These are phyloP conservation scores for Phragmatobia fuliginosa DNA, from an alignment of 2,888 invertebrate species.

Conservation along the genomic window DNA sequence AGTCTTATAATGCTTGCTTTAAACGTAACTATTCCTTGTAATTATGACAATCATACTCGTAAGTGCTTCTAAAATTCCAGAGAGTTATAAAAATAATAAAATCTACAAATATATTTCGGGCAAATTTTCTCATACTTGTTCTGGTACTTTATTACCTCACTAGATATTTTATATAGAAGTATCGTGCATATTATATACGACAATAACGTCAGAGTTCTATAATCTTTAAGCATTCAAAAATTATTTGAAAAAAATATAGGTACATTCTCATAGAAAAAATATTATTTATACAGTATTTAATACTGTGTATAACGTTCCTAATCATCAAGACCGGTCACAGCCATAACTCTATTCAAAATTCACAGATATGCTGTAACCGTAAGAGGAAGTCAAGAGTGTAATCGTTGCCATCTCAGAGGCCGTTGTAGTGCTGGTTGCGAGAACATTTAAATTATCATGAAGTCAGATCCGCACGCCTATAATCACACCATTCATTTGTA, in stretches of 20 bases:
- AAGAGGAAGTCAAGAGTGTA: constrained; percentile 80
- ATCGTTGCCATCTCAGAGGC: constrained; percentile 75
- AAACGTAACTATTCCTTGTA: background rate
- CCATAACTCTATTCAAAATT: constrained; percentile 81
- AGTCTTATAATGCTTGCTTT: no score
- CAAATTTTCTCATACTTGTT: constrained; percentile 57
- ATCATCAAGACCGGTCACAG: constrained; percentile 47
- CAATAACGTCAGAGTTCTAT: background rate
- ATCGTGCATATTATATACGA: background rate
- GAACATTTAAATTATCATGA: constrained; percentile 85
- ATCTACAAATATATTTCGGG: constrained; percentile 41
- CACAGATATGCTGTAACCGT: constrained; percentile 74
- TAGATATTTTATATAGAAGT: constrained; percentile 17
- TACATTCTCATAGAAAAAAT: background rate
- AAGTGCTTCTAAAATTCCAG: constrained; percentile 52
- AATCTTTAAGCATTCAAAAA: background rate
- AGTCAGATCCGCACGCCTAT: constrained; percentile 82
- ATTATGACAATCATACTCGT: no score
- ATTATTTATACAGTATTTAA: constrained; percentile 21
- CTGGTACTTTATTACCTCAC: constrained; percentile 42
- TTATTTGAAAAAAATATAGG: background rate
- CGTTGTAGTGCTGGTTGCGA: constrained; percentile 72
- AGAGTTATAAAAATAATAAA: constrained; percentile 53
- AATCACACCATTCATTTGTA: constrained; percentile 85
- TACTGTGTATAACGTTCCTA: constrained; percentile 22